Evolutionary conservation across 2,888 invertebrate species (phyloP).

Genomic region (Drosophila pseudotakahashii): DNA sequence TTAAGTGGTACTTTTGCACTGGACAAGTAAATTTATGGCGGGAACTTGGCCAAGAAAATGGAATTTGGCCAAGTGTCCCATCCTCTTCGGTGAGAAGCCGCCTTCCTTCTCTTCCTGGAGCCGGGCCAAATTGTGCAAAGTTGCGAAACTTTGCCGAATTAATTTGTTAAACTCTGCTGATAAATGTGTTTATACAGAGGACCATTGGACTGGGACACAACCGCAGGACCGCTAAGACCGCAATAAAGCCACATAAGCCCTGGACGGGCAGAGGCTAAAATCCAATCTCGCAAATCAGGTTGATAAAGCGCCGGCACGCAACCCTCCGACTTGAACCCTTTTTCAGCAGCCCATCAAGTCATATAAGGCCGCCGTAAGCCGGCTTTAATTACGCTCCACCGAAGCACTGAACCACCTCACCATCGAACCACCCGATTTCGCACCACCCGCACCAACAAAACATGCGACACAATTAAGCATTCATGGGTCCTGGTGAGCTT

Average conservation of each 20-base stretch:
- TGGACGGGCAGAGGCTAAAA: slow-evolving; percentile 55
- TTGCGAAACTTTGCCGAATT: slow-evolving; percentile 68
- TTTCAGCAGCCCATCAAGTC: slow-evolving; percentile 48
- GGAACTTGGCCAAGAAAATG: slow-evolving; percentile 52
- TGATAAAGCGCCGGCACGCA: slow-evolving; percentile 77
- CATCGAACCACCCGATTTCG: not conserved
- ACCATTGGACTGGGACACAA: slow-evolving; percentile 4
- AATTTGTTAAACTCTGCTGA: slow-evolving; percentile 70
- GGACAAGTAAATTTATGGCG: slow-evolving; percentile 45
- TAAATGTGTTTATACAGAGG: slow-evolving; percentile 31
- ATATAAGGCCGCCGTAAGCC: slow-evolving; percentile 73
- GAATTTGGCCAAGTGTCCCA: slow-evolving; percentile 44
- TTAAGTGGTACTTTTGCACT: slow-evolving; percentile 4
- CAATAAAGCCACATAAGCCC: slow-evolving; percentile 76
- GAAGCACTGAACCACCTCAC: slow-evolving; percentile 1
- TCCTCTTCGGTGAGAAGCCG: slow-evolving; percentile 24
- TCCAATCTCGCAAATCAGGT: slow-evolving; percentile 79
- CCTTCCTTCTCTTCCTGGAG: slow-evolving; percentile 12
- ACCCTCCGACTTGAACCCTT: slow-evolving; percentile 65
- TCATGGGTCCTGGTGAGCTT: slow-evolving; percentile 74
- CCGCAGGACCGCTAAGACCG: slow-evolving; percentile 67
- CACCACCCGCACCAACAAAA: slow-evolving; percentile 21
- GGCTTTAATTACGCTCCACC: slow-evolving; percentile 68
- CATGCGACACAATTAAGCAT: slow-evolving; percentile 76
- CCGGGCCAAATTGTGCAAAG: slow-evolving; percentile 66